A percentile compares a stretch with the other conserved stretches of the same genome.
Conservation (phyloP, 2,113 vertebrate genomes). For the Colistium nudipinnis region DNA sequence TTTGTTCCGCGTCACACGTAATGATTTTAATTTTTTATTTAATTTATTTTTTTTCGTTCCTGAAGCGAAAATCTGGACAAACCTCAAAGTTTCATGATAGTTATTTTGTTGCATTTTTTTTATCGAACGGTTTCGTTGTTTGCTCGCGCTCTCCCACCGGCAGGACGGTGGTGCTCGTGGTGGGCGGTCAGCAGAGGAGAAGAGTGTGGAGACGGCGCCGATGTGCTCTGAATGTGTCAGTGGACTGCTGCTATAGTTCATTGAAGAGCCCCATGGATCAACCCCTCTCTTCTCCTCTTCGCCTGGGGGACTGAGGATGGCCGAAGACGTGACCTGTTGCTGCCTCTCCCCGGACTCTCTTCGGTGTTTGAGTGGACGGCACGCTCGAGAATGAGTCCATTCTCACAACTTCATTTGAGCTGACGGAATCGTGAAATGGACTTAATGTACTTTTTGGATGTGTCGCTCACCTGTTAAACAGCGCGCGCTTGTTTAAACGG, state of each 20-base stretch:
- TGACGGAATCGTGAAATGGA: constrained; percentile 19
- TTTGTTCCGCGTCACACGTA: neutral
- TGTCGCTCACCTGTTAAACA: constrained; percentile 39
- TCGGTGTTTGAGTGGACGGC: constrained; percentile 24
- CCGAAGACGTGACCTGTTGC: constrained; percentile 74
- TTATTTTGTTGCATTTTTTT: neutral
- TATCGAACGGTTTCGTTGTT: neutral
- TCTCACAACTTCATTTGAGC: neutral
- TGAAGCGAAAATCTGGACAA: constrained; percentile 29
- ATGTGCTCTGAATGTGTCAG: constrained; percentile 61
- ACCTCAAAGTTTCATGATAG: constrained; percentile 51
- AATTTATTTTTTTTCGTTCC: constrained; percentile 18
- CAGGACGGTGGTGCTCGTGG: constrained; percentile 4
- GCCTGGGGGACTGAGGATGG: constrained; percentile 57
- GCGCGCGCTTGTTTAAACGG: too few species aligned
- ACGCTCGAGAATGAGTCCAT: constrained; percentile 15
- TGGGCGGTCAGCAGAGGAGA: constrained; percentile 35
- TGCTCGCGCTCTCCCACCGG: constrained; percentile 15
- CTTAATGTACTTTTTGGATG: constrained; percentile 49
- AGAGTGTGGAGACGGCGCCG: constrained; percentile 21
- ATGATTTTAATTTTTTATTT: too few species aligned
- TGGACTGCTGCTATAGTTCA: constrained; percentile 43
- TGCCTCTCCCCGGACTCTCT: neutral
- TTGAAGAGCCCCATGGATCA: constrained; percentile 48
- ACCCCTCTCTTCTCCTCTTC: constrained; percentile 26